Base-by-base conservation (phyloP, 2,113 vertebrate species). In the Ictidomys tridecemlineatus region DNA sequence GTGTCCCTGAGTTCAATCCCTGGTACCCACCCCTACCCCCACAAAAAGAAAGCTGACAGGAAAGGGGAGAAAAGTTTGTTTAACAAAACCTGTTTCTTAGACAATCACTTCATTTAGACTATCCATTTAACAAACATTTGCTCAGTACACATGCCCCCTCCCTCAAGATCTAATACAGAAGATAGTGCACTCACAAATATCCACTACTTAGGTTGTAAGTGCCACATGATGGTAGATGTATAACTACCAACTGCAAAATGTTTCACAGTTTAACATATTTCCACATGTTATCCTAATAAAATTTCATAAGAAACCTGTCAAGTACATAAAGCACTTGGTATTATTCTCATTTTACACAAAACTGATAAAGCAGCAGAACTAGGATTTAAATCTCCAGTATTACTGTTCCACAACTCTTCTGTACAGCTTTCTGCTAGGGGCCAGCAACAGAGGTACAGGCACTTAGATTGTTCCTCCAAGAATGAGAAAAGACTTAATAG, bases 301-400 rank as follows among this genome's bases (percentile, higher is more conserved):
- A 48, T 24, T 58, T 93, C 45, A 39, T 58, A 93, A 90, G 20
- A 85, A 84, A 30, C 34, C 42, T 76, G 13, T 77, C 2, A 92
- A 83, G 45, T 82, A 82, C 4, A 48, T 69, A 87, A 92, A 87
- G 53, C 17, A 85, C 22, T 85, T 74, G 37, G 30, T 90, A 63
- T 51, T 88, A 67, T 42, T 94, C 37, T 87, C 63, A 93, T 94
- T 97, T 92, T 94, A 85, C 53, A 93, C 30, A 85, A 93, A 96
- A 34, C 13, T 95, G 80, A 26, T 72, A 85, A 82, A 91, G 58
- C 8, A 72, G 22, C 10, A 78, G 32, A 96, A n/a, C 45, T 61
- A 63, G 85, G 18, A 85, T 65, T 61, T 85, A 70, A 94, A 76
- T 65, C 37, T 90, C 56, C 28, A 51, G 48, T 45, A 73, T 17